Evolutionary conservation across 2,113 vertebrate genomes (phyloP), one percentile per base, ranked within the genome.

Genomic region (Colistium nudipinnis): DNA sequence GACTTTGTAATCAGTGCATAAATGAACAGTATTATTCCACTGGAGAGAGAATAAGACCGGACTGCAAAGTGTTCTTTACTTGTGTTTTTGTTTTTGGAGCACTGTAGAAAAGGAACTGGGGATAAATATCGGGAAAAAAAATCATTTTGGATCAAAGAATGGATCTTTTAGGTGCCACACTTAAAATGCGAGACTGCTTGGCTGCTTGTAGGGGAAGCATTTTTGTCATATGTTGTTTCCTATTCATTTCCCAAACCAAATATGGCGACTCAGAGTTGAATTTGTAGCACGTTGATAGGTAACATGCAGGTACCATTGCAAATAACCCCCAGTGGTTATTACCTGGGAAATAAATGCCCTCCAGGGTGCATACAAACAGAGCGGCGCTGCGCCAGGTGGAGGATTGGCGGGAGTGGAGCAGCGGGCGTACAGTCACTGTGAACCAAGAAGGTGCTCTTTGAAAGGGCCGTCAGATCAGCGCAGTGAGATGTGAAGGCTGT

Each of bases 331-430:
- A 38, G 43, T 70, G 67, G 70, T 82, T 74, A 80, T 82, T 80
- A 82, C 80, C 41, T 75, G 69, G 62, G 70, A 82, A 82, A 74
- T 84, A 82, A 87, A 84, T 9, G 20, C 82, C 81, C 73, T 75
- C 54, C 54, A 48, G 79, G 70, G 45, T 43, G 70, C 25, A 1
- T 47, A 62, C 11, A 75, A 79, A 67, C 71, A 59, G 68, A 73
- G 81, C 61, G 39, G 68, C 79, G 20, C 41, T 38, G 25, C 63
- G 61, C 68, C 84, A 80, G 81, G 81, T 84, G 74, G 77, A 78
- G 56, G 71, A 78, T 65, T 69, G 64, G 56, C 70, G 73, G n/a
- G 70, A 70, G 78, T 62, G 59, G 49, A 78, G 78, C 66, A 62
- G 62, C 56, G 12, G 35, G 66, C 55, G 72, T 56, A 59, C 54